Base-by-base conservation (phyloP, 2,113 vertebrate genomes). In the Ictidomys tridecemlineatus region DNA sequence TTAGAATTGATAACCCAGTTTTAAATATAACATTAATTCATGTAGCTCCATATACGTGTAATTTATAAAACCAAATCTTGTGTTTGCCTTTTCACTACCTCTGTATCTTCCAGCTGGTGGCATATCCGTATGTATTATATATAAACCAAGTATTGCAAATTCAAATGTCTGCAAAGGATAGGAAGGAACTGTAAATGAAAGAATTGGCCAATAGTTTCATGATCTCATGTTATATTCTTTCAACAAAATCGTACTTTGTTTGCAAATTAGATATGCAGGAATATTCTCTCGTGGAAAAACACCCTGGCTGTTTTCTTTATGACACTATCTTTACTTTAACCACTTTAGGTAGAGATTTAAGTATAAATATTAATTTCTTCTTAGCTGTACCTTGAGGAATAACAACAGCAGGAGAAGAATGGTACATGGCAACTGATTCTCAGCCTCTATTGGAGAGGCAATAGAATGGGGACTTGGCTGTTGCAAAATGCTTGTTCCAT, bases 1-100 rank as follows among this genome's bases (percentile, higher is more conserved):
- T 85, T 89, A 94, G 42, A 94, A 77, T 85, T 80, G 70, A 32
- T 85, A 30, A 18, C 24, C 24, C 72, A 14, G 65, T 72, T 96
- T 94, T 85, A 84, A 96, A 65, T 90, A 61, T 53, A 87, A 53
- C 83, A 39, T 95, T 90, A 67, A 77, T 93, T 85, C 39, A 77
- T 79, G 24, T 78, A 88, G 61, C 20, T 93, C 58, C 53, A 76
- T 39, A 89, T 65, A 17, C 85, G 6, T 85, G 8, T 83, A 48
- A n/a, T 85, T 97, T 73, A 94, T 61, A 94, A 72, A 95, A 61
- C 34, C n/a, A 87, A 24, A 69, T 85, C 77, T 93, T 72, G 18
- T 67, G 30, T 92, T 97, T 87, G 37, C 65, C 89, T 91, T 95
- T 82, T 84, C 51, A 89, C 22, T 96, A 42, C 45, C 48, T 82